Percentiles rank a stretch among this genome's conserved stretches.
phyloP scores from a whole-genome alignment of 1,140 invertebrate species.

The Dreissena polymorpha region DNA sequence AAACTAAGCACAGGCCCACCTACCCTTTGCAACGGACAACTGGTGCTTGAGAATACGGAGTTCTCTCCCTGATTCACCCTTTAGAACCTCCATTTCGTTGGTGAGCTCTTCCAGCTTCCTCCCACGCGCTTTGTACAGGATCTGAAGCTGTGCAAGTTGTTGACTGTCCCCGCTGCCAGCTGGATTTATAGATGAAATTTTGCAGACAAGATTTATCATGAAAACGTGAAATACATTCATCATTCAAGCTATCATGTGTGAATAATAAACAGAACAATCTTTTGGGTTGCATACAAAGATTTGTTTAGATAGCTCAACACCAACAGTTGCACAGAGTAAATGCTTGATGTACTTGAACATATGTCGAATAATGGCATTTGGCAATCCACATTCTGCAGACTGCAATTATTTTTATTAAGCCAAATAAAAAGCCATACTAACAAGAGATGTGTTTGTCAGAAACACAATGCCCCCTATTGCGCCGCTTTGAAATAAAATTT shows the following conservation, averaged over 20 bases:
- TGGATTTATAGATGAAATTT: conserved; percentile 2
- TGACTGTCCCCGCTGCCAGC: conserved; percentile 57
- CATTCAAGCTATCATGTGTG: background rate
- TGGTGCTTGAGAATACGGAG: conserved; percentile 74
- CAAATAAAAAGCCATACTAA: too few relatives aligned
- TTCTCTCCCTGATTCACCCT: conserved; percentile 69
- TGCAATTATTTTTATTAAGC: too few relatives aligned
- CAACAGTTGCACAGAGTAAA: too few relatives aligned
- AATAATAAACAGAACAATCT: background rate
- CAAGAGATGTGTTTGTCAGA: too few relatives aligned
- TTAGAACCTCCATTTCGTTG: conserved; percentile 64
- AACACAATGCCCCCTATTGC: too few relatives aligned
- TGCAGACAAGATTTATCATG: background rate
- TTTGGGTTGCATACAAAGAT: too few relatives aligned
- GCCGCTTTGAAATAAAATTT: too few relatives aligned
- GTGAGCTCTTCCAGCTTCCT: conserved; percentile 74
- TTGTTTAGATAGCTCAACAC: too few relatives aligned
- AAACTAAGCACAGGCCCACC: too few relatives aligned
- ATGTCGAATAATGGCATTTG: too few relatives aligned
- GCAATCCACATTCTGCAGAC: too few relatives aligned
- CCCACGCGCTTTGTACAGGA: conserved; percentile 75
- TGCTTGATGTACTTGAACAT: too few relatives aligned
- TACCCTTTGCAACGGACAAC: conserved; percentile 73
- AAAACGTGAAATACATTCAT: background rate
- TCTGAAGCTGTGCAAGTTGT: conserved; percentile 71